Evolutionary conservation across 2,113 vertebrate genomes (phyloP).

Genomic region (Mesembrinibis cayennensis): DNA sequence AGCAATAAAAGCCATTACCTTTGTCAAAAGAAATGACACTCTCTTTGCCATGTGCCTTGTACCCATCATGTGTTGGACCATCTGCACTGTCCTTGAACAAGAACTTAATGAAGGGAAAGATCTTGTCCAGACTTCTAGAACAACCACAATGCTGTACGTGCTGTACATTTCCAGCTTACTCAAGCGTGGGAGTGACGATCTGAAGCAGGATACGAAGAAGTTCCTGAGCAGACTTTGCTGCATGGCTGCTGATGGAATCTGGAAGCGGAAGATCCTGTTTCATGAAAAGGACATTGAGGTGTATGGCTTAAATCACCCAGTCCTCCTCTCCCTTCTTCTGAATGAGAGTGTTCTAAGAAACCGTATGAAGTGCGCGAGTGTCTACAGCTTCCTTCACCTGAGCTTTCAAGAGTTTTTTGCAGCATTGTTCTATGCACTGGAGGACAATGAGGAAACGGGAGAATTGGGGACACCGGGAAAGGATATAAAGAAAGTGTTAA

Average conservation of each 20-base stretch:
- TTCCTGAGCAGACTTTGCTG: conserved; percentile 26
- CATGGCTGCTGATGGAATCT: conserved; percentile 36
- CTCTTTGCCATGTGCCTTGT: conserved; percentile 47
- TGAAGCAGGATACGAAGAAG: not conserved
- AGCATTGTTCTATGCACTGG: conserved; percentile 21
- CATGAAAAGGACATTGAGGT: conserved; percentile 20
- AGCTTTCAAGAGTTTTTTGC: conserved; percentile 59
- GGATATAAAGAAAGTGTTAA: not conserved
- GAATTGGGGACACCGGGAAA: not conserved
- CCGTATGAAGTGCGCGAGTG: not conserved
- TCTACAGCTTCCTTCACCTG: conserved; percentile 61
- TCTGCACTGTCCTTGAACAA: conserved; percentile 43
- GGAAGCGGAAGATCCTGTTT: conserved; percentile 35
- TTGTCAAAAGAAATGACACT: conserved; percentile 42
- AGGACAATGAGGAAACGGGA: not conserved
- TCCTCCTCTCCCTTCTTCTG: conserved; percentile 25
- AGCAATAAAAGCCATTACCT: conserved; percentile 12
- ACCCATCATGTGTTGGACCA: conserved; percentile 58
- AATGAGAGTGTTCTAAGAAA: conserved; percentile 45
- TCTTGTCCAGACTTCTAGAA: not conserved
- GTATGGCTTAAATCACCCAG: not conserved
- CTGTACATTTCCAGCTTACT: conserved; percentile 50
- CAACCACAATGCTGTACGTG: conserved; percentile 10
- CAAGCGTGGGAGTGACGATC: not conserved
- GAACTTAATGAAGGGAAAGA: conserved; percentile 2